Percentiles rank a stretch among this genome's conserved stretches.
phyloP scores from a whole-genome alignment of 1,140 invertebrate genomes.

The Aphis gossypii region DNA sequence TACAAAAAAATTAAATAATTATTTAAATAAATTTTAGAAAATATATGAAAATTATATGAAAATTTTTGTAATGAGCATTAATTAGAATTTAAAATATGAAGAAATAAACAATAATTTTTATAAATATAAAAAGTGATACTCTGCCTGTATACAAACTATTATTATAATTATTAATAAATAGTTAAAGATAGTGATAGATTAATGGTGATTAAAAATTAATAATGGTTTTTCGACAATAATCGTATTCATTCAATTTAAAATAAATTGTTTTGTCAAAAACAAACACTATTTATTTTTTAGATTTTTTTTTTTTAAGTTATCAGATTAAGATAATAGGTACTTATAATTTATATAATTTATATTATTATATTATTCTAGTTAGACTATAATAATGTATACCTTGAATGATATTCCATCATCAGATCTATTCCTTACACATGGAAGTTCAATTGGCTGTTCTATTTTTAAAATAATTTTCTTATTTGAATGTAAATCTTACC shows the following conservation, averaged over 20 bases:
- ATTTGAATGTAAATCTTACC: neutral
- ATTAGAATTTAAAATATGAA: too few species aligned
- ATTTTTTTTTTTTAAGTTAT: neutral
- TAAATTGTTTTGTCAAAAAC: neutral
- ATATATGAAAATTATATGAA: too few species aligned
- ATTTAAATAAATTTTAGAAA: too few species aligned
- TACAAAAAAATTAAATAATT: too few species aligned
- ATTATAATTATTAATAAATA: neutral
- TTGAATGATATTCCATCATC: neutral
- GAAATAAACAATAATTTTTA: too few species aligned
- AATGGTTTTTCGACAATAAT: neutral
- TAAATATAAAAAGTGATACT: too few species aligned
- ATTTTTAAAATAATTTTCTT: neutral
- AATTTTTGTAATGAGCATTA: too few species aligned
- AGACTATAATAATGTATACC: too few species aligned
- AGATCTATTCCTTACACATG: neutral
- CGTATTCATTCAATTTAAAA: neutral
- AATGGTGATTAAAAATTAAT: too few species aligned
- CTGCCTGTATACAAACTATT: too few species aligned
- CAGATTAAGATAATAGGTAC: neutral
- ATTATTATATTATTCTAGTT: neutral
- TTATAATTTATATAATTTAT: too few species aligned
- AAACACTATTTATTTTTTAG: neutral
- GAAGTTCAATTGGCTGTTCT: neutral
- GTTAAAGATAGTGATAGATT: too few species aligned